phyloP scores from a whole-genome alignment of 2,797 vertebrate species.

The Sandelia bainsii region DNA sequence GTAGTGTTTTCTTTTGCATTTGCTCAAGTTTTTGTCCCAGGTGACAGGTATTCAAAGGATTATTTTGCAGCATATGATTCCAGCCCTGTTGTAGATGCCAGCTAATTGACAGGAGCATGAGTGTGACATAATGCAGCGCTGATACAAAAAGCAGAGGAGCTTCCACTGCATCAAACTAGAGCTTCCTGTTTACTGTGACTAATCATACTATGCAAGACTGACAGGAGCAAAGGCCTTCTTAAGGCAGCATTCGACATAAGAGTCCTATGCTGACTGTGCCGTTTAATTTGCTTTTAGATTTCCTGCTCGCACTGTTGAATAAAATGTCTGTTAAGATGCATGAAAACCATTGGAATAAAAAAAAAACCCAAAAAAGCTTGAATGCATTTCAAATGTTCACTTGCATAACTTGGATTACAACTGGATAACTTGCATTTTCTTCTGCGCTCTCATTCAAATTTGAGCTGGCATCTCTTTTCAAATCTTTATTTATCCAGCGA shows the following conservation, averaged over 20 bases:
- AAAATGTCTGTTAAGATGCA: too few relatives aligned
- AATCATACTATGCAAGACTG: not conserved
- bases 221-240: not conserved
- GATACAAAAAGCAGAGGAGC: not conserved
- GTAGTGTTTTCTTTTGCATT: not conserved
- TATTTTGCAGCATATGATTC: constrained; percentile 6
- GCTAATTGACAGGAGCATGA: constrained; percentile 10
- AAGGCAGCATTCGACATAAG: too few relatives aligned
- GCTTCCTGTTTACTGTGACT: not conserved
- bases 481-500: constrained; percentile 67
- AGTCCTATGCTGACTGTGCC: not conserved
- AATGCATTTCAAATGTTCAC: constrained; percentile 23
- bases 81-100: constrained; percentile 16
- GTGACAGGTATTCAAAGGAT: not conserved
- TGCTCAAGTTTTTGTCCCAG: not conserved
- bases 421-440: constrained; percentile 28
- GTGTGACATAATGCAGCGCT: too few relatives aligned
- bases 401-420: too few relatives aligned
- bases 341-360: constrained; percentile 1
- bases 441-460: constrained; percentile 52
- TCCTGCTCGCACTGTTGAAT: not conserved
- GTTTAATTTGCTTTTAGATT: not conserved
- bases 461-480: constrained; percentile 60
- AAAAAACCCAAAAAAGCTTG: constrained; percentile 9
- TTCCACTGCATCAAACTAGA: not conserved